A percentile compares a stretch with the other conserved stretches of the same genome.
These are phyloP conservation scores for Andrena camellia DNA, from an alignment of 2,888 invertebrate genomes.

Conservation along the genomic window DNA sequence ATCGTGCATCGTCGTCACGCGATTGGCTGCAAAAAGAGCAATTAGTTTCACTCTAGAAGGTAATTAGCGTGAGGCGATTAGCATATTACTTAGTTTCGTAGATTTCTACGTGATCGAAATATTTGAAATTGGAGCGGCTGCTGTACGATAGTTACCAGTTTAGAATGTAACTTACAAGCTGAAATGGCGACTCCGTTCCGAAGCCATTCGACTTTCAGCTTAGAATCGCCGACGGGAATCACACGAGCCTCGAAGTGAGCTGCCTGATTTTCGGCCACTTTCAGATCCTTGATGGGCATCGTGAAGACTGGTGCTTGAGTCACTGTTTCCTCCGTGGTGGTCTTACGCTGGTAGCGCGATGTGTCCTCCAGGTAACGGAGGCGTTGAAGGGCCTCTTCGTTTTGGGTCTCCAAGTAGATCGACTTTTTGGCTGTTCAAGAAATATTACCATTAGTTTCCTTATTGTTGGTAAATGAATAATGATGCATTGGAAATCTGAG, in stretches of 20 bases:
- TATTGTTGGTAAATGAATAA: not conserved
- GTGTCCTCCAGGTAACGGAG: conserved; percentile 93
- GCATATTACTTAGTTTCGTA: too few species aligned
- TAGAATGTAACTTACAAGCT: conserved; percentile 89
- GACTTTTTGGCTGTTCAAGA: conserved; percentile 89
- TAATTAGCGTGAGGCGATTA: not conserved
- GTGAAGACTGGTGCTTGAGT: conserved; percentile 97
- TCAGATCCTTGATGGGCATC: conserved; percentile 94
- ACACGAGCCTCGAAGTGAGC: conserved; percentile 97
- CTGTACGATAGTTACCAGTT: too few species aligned
- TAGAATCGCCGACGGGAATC: conserved; percentile 97
- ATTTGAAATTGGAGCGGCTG: too few species aligned
- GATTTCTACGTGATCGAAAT: too few species aligned
- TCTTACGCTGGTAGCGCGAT: conserved; percentile 90
- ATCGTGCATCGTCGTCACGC: conserved; percentile 97
- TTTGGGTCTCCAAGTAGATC: conserved; percentile 94
- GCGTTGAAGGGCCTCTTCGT: conserved; percentile 93
- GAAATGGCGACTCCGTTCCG: conserved; percentile 96
- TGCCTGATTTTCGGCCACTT: conserved; percentile 95
- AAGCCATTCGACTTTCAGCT: conserved; percentile 96
- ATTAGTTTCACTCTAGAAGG: not conserved
- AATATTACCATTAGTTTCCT: not conserved
- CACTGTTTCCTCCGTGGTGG: conserved; percentile 91
- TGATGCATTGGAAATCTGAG: not conserved
- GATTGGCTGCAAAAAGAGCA: conserved; percentile 88